Percentiles rank a stretch among this genome's conserved stretches.
phyloP scores from a whole-genome alignment of 2,888 invertebrate genomes.

The Ormyrus thymus region DNA sequence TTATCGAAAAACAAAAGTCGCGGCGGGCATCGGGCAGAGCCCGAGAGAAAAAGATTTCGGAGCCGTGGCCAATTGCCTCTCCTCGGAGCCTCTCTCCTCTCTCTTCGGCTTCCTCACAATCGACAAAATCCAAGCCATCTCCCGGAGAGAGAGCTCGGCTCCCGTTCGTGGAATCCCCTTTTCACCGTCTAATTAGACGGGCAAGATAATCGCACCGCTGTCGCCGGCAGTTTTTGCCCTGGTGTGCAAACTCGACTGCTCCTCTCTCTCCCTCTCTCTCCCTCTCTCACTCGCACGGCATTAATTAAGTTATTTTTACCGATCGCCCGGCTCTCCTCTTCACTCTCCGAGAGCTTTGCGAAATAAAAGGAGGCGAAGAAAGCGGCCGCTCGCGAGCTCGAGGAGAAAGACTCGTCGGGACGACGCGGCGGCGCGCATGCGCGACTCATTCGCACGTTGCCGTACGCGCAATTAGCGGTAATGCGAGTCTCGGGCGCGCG shows the following conservation, averaged over 20 bases:
- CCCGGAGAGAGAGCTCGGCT: constrained; percentile 15
- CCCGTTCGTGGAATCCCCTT: constrained; percentile 60
- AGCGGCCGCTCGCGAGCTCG: not conserved
- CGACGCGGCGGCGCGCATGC: not conserved
- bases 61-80: constrained; percentile 2
- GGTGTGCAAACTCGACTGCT: no score
- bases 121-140: constrained; percentile 45
- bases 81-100: not conserved
- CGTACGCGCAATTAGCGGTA: constrained; percentile 61
- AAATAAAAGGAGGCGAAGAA: not conserved
- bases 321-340: constrained; percentile 50
- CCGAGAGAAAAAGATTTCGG: no score
- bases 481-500: constrained; percentile 42
- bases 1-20: constrained; percentile 46
- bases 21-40: not conserved
- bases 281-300: constrained; percentile 51
- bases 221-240: constrained; percentile 12
- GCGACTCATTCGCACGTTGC: constrained; percentile 58
- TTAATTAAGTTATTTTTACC: constrained; percentile 72
- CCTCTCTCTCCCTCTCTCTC: no score
- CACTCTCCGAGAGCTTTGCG: not conserved
- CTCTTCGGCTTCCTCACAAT: constrained; percentile 38
- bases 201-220: constrained; percentile 66
- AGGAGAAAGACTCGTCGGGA: no score
- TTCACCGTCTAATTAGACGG: constrained; percentile 69